Evolutionary conservation across 2,888 invertebrate genomes (phyloP).

Genomic region (Mythimna impura): DNA sequence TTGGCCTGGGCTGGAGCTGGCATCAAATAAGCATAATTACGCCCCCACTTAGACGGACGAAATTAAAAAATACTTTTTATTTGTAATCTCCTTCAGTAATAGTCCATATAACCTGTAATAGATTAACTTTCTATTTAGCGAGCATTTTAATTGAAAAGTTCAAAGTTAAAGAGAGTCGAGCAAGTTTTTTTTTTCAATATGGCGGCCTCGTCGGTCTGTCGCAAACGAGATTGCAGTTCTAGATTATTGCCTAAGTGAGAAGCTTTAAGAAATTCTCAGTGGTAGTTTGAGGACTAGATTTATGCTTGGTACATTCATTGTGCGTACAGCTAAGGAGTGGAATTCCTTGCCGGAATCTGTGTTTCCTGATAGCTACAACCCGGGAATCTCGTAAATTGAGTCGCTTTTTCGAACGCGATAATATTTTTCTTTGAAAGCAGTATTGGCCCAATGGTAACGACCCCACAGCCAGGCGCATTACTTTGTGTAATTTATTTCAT

Average conservation of each 20-base stretch:
- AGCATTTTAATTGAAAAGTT: conserved; percentile 44
- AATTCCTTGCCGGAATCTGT: no score
- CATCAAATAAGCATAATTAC: conserved; percentile 59
- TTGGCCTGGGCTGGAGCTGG: conserved; percentile 27
- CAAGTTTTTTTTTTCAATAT: conserved; percentile 15
- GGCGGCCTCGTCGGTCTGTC: not conserved
- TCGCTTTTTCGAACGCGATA: no score
- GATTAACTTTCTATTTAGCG: conserved; percentile 56
- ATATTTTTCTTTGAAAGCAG: no score
- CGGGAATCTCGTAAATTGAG: no score
- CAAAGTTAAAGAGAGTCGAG: conserved; percentile 4
- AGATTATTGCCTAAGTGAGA: not conserved
- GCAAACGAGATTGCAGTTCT: not conserved
- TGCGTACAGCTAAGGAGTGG: no score
- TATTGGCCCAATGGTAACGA: no score
- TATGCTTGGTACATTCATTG: not conserved
- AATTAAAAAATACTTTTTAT: conserved; percentile 61
- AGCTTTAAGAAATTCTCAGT: not conserved
- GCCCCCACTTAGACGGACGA: conserved; percentile 41
- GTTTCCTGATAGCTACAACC: no score
- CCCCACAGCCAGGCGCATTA: no score
- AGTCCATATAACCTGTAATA: conserved; percentile 43
- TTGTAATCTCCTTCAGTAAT: conserved; percentile 52
- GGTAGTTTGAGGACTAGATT: not conserved
- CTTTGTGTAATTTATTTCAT: no score